Evolutionary conservation across 2,888 invertebrate species (phyloP).

Genomic region (Heliconius charithonia): DNA sequence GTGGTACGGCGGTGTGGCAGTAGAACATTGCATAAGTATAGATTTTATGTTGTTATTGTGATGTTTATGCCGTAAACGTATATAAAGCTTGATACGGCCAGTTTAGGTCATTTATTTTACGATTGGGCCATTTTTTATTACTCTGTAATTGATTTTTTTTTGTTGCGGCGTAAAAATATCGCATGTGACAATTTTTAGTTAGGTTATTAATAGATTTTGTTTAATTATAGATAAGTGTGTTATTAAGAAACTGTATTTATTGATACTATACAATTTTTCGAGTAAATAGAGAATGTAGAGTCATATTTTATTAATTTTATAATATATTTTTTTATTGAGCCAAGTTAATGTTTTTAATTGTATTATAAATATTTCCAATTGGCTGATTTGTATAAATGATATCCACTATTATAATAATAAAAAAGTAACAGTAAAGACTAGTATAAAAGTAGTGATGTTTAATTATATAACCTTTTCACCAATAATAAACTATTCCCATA

Average conservation of each 20-base stretch:
- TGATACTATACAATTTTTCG: not conserved
- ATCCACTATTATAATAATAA: too few relatives aligned
- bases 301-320: not conserved
- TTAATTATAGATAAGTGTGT: not conserved
- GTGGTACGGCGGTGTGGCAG: constrained; percentile 81
- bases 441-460: not conserved
- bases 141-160: constrained; percentile 61
- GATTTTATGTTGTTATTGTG: constrained; percentile 83
- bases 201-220: not conserved
- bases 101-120: constrained; percentile 72
- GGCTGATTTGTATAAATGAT: too few relatives aligned
- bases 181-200: constrained; percentile 6
- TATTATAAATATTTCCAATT: too few relatives aligned
- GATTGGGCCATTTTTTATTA: constrained; percentile 70
- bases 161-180: constrained; percentile 36
- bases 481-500: not conserved
- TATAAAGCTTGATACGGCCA: constrained; percentile 78
- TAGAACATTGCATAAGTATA: constrained; percentile 83
- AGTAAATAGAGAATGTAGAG: not conserved
- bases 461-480: not conserved
- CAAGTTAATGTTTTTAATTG: not conserved
- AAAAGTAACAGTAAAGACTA: not conserved
- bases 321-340: not conserved
- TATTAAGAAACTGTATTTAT: not conserved
- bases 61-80: constrained; percentile 81